A percentile compares a stretch with the other conserved stretches of the same genome.
phyloP scores from a whole-genome alignment of 2,888 invertebrate genomes.

The Melikaiella ostensackeni region DNA sequence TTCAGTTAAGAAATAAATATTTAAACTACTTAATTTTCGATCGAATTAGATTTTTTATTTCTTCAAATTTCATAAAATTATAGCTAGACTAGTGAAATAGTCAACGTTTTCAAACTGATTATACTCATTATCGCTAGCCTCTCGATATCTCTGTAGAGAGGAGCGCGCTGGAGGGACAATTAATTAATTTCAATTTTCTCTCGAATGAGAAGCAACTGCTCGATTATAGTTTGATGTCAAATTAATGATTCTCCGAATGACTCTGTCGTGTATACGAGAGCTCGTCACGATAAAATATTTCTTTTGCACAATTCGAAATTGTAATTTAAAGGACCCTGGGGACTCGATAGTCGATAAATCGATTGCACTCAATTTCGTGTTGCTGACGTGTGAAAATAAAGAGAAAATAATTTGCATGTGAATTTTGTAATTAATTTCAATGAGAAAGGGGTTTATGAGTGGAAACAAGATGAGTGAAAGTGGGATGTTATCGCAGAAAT shows the following conservation, averaged over 20 bases:
- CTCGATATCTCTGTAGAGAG: constrained; percentile 22
- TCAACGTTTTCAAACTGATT: constrained; percentile 3
- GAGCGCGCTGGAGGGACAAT: constrained; percentile 62
- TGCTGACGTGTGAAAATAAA: neutral
- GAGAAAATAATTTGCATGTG: neutral
- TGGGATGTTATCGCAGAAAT: neutral
- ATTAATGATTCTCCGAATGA: constrained; percentile 62
- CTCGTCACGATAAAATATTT: constrained; percentile 55
- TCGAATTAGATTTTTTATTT: too few relatives aligned
- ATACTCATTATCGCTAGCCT: constrained; percentile 12
- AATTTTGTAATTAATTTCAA: neutral
- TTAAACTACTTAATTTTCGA: too few relatives aligned
- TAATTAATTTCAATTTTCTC: constrained; percentile 71
- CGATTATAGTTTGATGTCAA: constrained; percentile 66
- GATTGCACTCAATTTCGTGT: neutral
- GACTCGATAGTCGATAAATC: constrained; percentile 38
- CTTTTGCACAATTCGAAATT: constrained; percentile 56
- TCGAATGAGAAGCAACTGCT: constrained; percentile 65
- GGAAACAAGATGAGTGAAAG: neutral
- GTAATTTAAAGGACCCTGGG: constrained; percentile 55
- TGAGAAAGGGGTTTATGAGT: neutral
- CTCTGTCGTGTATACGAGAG: constrained; percentile 50
- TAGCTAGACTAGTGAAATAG: neutral
- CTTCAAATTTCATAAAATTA: neutral
- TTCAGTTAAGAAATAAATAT: too few relatives aligned